phyloP scores from a whole-genome alignment of 2,888 invertebrate species.

The Heterodera filipjevi region DNA sequence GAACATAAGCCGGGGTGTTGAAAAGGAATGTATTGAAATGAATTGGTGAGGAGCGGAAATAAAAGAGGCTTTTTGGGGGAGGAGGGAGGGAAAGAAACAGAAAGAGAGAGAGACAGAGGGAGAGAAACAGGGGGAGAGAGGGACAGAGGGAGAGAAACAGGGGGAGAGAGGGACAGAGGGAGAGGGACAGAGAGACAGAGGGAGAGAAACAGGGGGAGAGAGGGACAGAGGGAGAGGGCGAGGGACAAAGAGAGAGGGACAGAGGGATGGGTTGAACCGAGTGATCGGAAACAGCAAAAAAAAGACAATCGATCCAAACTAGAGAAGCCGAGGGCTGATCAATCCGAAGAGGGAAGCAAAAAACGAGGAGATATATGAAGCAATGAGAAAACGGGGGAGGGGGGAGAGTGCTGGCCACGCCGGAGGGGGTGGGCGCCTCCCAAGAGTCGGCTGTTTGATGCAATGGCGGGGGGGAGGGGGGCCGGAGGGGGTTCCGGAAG shows the following conservation, averaged over 20 bases:
- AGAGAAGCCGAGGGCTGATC: neutral
- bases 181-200: no score
- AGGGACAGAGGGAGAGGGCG: no score
- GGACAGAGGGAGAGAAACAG: no score
- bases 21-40: neutral
- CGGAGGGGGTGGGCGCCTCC: neutral
- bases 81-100: no score
- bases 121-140: no score
- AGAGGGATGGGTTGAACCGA: no score
- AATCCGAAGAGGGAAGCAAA: neutral
- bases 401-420: neutral
- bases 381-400: neutral
- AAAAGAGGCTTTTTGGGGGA: neutral
- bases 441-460: neutral
- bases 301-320: neutral
- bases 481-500: slow-evolving; percentile 12
- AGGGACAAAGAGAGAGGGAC: no score
- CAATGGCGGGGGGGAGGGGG: no score
- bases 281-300: slow-evolving; percentile 1
- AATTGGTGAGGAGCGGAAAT: neutral
- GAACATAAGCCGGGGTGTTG: neutral
- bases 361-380: slow-evolving; percentile 6
- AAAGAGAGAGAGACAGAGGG: no score
- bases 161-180: no score
- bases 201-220: no score